Conservation (phyloP, 2,888 invertebrate genomes). For the Axea sp. region DNA sequence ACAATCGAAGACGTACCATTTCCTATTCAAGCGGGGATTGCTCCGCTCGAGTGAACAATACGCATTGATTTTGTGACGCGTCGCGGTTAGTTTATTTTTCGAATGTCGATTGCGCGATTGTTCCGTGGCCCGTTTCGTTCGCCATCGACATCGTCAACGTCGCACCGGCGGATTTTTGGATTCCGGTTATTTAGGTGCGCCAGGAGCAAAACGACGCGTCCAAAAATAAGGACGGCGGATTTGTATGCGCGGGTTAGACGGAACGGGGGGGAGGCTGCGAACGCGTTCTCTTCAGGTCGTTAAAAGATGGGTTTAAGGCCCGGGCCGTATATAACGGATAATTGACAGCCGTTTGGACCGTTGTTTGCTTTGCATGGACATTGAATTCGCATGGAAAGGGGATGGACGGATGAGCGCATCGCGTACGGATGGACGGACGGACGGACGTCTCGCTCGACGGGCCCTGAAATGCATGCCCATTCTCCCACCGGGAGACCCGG, state of each 20-base stretch:
- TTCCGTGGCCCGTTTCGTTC: too few species aligned
- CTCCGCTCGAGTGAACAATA: conserved; percentile 50
- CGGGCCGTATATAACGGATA: conserved; percentile 79
- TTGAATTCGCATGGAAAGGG: conserved; percentile 74
- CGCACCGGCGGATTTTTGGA: conserved; percentile 41
- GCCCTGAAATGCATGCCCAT: conserved; percentile 40
- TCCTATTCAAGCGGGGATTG: conserved; percentile 40
- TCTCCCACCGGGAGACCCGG: neutral
- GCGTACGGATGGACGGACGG: conserved; percentile 60
- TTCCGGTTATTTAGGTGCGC: conserved; percentile 34
- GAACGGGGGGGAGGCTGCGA: neutral
- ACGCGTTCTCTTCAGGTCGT: conserved; percentile 73
- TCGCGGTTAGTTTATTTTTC: conserved; percentile 52
- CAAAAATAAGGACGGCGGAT: conserved; percentile 17
- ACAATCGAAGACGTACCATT: conserved; percentile 55
- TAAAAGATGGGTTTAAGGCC: conserved; percentile 78
- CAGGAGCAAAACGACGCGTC: conserved; percentile 35
- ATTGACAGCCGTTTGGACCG: conserved; percentile 78
- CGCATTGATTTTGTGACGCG: conserved; percentile 56
- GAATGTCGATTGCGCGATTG: conserved; percentile 51
- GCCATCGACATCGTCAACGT: conserved; percentile 54
- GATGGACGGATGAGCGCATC: conserved; percentile 63
- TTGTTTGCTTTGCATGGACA: conserved; percentile 79
- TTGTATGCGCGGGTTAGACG: conserved; percentile 18
- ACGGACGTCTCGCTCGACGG: too few species aligned